Base-by-base conservation (phyloP, 1,140 invertebrate species). In the Tetragonula clypearis region DNA sequence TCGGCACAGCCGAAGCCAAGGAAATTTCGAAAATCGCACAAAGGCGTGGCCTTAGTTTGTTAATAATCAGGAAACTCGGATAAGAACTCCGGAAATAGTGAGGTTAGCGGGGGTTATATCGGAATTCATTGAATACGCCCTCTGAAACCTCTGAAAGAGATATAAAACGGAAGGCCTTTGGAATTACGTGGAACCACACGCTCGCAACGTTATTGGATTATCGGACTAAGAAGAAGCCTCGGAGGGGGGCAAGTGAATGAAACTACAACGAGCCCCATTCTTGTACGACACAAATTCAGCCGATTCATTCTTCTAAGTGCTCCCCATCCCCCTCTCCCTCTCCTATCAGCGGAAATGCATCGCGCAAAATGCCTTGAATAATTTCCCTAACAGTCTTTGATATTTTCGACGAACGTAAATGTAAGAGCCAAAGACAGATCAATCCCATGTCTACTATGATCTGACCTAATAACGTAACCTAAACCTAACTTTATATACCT, bases 161-260 rank as follows among this genome's bases (percentile, higher is more conserved):
- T 56, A 85, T 68, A 60, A 60, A 35, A n/a, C 53, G 23, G n/a
- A n/a, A n/a, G n/a, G 66, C 53, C 41, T 23, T 66, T 53, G n/a
- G 30, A 26, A 58, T 84, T 79, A 84, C 17, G 49, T 21, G 49
- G 21, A 82, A 56, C 21, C 26, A 11, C 56, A 11, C 30, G 53
- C 30, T 60, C 41, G 76, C 53, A 21, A 55, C 69, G 78, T 86
- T 69, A 83, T 89, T 78, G 62, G 66, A 49, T 60, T 19, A 30
- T 71, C 68, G 15, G 30, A 60, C 41, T 49, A 58, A 55, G 66
- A 58, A 55, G 66, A 76, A 82, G 74, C 85, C 71, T 30, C 30
- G 30, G 30, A 1, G 30, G 30, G 30, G 30, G 30, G 30, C 30
- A 78, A 78, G 80, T 87, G 89, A 89, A 90, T 87, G 88, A 87